These are phyloP conservation scores for Pyralis farinalis DNA, from an alignment of 2,888 invertebrate species.

Conservation along the genomic window DNA sequence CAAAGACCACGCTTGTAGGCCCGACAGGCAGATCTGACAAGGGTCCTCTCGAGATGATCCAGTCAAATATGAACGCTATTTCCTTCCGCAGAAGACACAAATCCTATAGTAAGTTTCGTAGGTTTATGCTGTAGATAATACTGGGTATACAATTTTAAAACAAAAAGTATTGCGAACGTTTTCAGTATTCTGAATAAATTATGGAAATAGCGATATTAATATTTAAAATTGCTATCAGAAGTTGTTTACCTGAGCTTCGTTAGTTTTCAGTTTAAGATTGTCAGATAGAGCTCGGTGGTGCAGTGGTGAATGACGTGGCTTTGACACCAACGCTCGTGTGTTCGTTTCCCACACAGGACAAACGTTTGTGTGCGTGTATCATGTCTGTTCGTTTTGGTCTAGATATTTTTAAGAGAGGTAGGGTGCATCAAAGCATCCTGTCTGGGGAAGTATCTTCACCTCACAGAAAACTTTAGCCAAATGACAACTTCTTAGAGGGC, in stretches of 20 bases:
- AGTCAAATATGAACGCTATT: slow-evolving; percentile 26
- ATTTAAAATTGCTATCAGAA: background rate
- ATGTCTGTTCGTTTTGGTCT: too few species aligned
- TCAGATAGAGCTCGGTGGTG: too few species aligned
- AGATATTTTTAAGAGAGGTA: too few species aligned
- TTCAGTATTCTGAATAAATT: background rate
- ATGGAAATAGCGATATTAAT: background rate
- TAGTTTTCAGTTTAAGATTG: background rate
- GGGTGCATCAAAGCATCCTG: too few species aligned
- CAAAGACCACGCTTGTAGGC: slow-evolving; percentile 30
- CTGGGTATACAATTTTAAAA: background rate
- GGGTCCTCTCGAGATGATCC: slow-evolving; percentile 41
- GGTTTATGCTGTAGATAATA: background rate
- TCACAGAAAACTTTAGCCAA: too few species aligned
- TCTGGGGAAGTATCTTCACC: too few species aligned
- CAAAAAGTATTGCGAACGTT: background rate
- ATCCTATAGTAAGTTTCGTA: background rate
- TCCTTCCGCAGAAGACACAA: background rate
- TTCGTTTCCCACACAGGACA: too few species aligned
- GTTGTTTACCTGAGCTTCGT: background rate
- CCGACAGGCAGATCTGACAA: slow-evolving; percentile 42
- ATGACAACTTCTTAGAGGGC: too few species aligned
- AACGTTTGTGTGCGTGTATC: too few species aligned
- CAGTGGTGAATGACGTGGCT: too few species aligned
- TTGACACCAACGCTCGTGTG: too few species aligned